phyloP scores from a whole-genome alignment of 53 echinoderm and acorn worm species.

The Patiria pectinifera region DNA sequence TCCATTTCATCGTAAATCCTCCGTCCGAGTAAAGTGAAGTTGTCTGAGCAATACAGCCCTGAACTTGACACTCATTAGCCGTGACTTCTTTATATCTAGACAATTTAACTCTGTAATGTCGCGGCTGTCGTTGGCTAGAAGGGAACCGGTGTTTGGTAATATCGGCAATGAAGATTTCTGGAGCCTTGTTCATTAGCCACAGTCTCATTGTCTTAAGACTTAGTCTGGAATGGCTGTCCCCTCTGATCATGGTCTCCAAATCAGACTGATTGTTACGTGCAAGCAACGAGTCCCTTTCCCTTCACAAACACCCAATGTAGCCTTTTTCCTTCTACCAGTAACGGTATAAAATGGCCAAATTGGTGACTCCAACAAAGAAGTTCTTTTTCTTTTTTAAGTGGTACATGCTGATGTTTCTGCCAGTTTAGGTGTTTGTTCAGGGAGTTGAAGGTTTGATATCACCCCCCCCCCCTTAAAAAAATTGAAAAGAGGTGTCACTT shows the following conservation, averaged over 20 bases:
- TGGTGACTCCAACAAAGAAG: too few species aligned
- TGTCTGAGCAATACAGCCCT: slow-evolving; percentile 24
- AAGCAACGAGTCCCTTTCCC: not conserved
- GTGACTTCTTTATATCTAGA: slow-evolving; percentile 43
- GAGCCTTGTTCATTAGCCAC: slow-evolving; percentile 47
- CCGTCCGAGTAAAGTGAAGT: not conserved
- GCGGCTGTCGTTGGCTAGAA: slow-evolving; percentile 2
- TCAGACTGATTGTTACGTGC: not conserved
- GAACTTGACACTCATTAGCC: slow-evolving; percentile 55
- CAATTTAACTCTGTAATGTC: not conserved
- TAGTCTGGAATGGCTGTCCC: not conserved
- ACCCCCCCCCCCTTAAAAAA: too few species aligned
- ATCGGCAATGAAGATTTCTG: not conserved
- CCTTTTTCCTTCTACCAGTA: too few species aligned
- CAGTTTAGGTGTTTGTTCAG: too few species aligned
- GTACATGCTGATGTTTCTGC: too few species aligned
- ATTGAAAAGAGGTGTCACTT: too few species aligned
- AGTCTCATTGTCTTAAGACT: slow-evolving; percentile 35
- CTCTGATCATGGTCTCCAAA: not conserved
- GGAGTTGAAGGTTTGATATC: too few species aligned
- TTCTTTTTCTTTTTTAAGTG: too few species aligned
- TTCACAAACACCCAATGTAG: not conserved
- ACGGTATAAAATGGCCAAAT: too few species aligned
- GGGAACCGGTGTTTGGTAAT: not conserved
- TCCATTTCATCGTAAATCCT: slow-evolving; percentile 1